Base-by-base conservation (phyloP, 2,797 vertebrate genomes). In the Myotis findleyi region DNA sequence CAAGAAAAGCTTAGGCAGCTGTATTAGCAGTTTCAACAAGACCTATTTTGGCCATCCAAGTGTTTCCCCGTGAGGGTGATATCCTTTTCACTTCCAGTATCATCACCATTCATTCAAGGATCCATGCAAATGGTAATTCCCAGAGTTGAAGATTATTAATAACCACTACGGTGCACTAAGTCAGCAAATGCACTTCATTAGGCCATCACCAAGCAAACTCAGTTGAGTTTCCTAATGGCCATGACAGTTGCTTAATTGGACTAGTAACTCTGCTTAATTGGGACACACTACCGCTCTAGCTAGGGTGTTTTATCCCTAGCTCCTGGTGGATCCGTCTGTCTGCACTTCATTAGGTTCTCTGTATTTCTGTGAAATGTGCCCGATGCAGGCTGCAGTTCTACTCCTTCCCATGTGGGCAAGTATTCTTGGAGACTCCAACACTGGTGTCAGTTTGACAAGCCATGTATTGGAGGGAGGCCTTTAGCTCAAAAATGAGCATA, bases 261-360 rank as follows among this genome's bases (percentile, higher is more conserved):
- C 75, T 38, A 64, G 57, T 53, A 94, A 72, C 53, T 89, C 72
- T 77, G 62, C 77, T 85, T 85, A 21, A 82, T n/a, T 89, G 76
- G 82, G 33, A 33, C 14, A 44, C 66, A 49, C 6, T 87, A 75
- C 62, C 59, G 1, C 73, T 84, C 20, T 91, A 87, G 38, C 21
- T n/a, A 4, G n/a, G 59, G 38, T 71, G 16, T 89, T 71, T 51
- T 89, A 44, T 49, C 25, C 23, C 51, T 51, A 27, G 16, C 49
- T 88, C 27, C 64, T 55, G 30, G 25, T 27, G 30, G 14, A 11
- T 77, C 76, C 44, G 21, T 82, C 85, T 57, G 25, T 76, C 76
- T 82, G 33, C 1, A 64, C 47, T 66, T 72, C 44, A 14, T 2
- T n/a, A 75, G 27, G 25, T 71, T 89, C 89, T 91, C 27, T 18